phyloP scores from a whole-genome alignment of 2,113 vertebrate species.

The Corythoichthys intestinalis region DNA sequence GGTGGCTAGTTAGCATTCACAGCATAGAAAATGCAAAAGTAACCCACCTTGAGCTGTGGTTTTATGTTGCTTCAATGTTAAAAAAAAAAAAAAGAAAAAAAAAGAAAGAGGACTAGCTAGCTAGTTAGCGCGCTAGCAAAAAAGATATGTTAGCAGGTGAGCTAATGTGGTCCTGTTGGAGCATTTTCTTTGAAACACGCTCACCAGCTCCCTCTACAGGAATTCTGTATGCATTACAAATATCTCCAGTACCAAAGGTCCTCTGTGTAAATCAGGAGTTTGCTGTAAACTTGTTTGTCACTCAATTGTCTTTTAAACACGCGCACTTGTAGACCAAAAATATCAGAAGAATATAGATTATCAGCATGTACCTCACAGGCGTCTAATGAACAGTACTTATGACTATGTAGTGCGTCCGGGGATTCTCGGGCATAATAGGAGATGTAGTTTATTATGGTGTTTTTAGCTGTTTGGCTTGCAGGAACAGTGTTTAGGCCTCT shows the following conservation, averaged over 20 bases:
- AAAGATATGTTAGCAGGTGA: not conserved
- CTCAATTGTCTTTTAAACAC: slow-evolving; percentile 22
- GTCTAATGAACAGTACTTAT: slow-evolving; percentile 59
- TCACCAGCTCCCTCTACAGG: not conserved
- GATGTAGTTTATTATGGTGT: slow-evolving; percentile 40
- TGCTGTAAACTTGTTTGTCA: slow-evolving; percentile 52
- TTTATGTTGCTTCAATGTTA: not conserved
- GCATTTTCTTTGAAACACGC: not conserved
- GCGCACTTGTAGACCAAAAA: slow-evolving; percentile 37
- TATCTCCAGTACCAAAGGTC: slow-evolving; percentile 15
- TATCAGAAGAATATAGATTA: slow-evolving; percentile 40
- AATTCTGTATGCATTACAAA: not conserved
- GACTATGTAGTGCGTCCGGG: slow-evolving; percentile 46
- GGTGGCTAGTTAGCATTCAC: not conserved
- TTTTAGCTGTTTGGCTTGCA: slow-evolving; percentile 73
- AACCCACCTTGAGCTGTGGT: not conserved
- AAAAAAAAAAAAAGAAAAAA: not conserved
- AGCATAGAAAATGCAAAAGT: not conserved
- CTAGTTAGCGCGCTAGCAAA: not conserved
- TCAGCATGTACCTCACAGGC: slow-evolving; percentile 56
- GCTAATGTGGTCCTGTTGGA: not conserved
- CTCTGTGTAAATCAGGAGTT: slow-evolving; percentile 34
- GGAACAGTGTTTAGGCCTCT: slow-evolving; percentile 76
- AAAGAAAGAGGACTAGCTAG: not conserved
- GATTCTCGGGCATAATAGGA: slow-evolving; percentile 65